phyloP scores from a whole-genome alignment of 1,140 invertebrate species.

The Dysdera silvatica region DNA sequence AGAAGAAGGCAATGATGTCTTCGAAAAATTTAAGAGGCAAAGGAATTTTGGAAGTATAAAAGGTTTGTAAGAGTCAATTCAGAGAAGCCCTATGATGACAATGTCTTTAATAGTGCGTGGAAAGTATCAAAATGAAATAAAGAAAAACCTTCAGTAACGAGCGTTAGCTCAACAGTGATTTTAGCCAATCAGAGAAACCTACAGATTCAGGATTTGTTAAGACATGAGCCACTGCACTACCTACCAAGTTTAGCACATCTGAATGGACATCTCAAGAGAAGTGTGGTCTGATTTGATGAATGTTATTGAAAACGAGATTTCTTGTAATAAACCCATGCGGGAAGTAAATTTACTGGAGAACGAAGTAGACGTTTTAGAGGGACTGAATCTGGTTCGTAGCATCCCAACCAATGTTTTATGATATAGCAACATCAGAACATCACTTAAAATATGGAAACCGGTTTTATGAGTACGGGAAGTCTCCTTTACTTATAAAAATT shows the following conservation, averaged over 20 bases:
- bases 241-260: not conserved
- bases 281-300: too few relatives aligned
- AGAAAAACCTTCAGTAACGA: too few relatives aligned
- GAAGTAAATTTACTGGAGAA: not conserved
- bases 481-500: too few relatives aligned
- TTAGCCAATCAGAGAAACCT: not conserved
- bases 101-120: too few relatives aligned
- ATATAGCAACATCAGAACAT: not conserved
- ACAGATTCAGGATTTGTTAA: too few relatives aligned
- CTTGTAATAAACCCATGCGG: too few relatives aligned
- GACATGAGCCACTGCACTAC: not conserved
- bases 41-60: not conserved
- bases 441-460: not conserved
- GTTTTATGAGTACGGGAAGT: not conserved
- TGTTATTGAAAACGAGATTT: too few relatives aligned
- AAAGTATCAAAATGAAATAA: not conserved
- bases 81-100: not conserved
- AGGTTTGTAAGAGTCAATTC: not conserved
- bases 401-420: too few relatives aligned
- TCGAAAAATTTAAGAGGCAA: not conserved
- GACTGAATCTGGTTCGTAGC: too few relatives aligned
- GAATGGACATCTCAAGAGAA: not conserved
- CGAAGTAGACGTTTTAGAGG: too few relatives aligned
- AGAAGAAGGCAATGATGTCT: not conserved
- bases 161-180: not conserved